Base-by-base conservation (phyloP, 2,113 vertebrate genomes). In the Terrapene triunguis region DNA sequence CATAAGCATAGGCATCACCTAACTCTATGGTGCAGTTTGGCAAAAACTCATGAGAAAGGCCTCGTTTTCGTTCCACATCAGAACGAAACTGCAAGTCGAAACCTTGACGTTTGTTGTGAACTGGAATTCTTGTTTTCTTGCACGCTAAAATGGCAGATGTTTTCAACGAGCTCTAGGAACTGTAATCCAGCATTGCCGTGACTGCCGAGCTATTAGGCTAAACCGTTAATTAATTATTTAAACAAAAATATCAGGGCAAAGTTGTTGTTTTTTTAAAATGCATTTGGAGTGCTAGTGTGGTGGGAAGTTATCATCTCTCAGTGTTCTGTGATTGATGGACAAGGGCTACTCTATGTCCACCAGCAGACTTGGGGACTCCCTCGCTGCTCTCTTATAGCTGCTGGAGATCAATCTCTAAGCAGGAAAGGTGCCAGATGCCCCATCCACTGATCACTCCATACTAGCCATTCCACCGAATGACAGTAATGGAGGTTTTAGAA, bases 161-260 rank as follows among this genome's bases (percentile, higher is more conserved):
- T 95, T 85, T 82, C 48, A 74, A 24, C 19, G 10, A 21, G 38
- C 17, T 22, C 69, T 38, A 42, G 9, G 6, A 76, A 76, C 89
- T 88, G 74, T 62, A 95, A 44, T 44, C 38, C 72, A 89, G 96
- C 96, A 91, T 90, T 95, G 92, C 89, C 95, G 93, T 94, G 86
- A 96, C 57, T 95, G 96, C 97, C 97, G 95, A 97, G 96, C 97
- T 97, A 97, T 97, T 96, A 97, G 93, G 59, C 94, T 92, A 90
- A 35, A 84, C 97, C 94, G 94, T 97, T 97, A 97, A 95, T 97
- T 97, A 97, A 97, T 97, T 97, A 97, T 97, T 97, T 97, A 97
- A 93, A 94, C 89, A 97, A 92, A 48, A 96, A 93, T 88, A 97
- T 91, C 93, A 91, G 62, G 1, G 5, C 5, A 0, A 96, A 97